Conservation (phyloP, 2,797 vertebrate genomes). For the Sparidentex hasta region DNA sequence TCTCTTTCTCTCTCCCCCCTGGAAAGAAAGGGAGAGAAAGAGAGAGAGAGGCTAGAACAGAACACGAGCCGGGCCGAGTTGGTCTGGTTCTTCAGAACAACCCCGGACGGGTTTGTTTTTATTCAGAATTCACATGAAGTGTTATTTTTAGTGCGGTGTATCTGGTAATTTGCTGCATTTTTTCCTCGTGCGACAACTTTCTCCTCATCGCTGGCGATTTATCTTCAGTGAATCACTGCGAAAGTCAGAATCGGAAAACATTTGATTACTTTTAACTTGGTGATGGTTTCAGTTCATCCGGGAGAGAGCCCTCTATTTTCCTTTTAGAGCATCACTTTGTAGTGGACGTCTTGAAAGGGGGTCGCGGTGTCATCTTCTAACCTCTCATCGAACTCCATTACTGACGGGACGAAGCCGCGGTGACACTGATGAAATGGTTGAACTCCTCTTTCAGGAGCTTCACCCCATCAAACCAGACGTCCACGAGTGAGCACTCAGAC, state of each 20-base stretch:
- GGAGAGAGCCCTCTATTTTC: neutral
- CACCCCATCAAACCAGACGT: neutral
- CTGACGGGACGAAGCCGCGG: constrained; percentile 2
- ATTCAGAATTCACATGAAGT: constrained; percentile 42
- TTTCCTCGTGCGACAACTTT: constrained; percentile 51
- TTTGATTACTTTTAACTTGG: neutral
- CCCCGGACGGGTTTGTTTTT: constrained; percentile 5
- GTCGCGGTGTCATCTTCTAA: neutral
- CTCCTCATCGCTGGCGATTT: constrained; percentile 25
- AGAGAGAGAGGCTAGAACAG: too few species aligned
- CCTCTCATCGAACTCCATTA: constrained; percentile 6
- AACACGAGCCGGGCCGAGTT: constrained; percentile 24
- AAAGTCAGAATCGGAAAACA: constrained; percentile 25
- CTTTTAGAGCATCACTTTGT: neutral
- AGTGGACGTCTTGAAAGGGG: neutral
- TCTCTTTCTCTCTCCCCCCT: constrained; percentile 46
- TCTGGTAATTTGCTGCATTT: constrained; percentile 57
- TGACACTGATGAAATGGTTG: constrained; percentile 8
- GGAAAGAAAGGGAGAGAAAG: constrained; percentile 49
- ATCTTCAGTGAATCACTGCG: constrained; percentile 26
- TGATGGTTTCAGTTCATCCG: neutral
- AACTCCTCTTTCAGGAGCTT: constrained; percentile 9
- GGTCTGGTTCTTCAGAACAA: constrained; percentile 32
- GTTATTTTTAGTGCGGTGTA: constrained; percentile 41
- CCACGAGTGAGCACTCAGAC: neutral